Percentiles rank a stretch among this genome's conserved stretches.
Conservation (phyloP, 2,888 invertebrate genomes). For the Anticlea derivata region DNA sequence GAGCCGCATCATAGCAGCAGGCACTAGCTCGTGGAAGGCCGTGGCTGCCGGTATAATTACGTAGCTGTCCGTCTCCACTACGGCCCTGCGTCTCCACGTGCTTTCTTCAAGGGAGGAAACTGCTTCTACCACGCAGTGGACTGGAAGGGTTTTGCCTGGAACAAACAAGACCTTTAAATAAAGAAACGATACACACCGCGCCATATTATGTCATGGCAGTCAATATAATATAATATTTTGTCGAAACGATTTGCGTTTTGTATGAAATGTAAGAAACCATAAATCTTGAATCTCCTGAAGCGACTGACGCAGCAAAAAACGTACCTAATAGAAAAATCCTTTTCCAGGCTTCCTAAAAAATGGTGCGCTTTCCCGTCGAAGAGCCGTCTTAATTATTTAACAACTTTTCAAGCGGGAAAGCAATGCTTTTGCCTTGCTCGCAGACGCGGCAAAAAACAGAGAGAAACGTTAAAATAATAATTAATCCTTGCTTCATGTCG, state of each 20-base stretch:
- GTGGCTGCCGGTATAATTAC: constrained; percentile 97
- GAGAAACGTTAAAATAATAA: constrained; percentile 82
- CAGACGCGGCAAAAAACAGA: constrained; percentile 72
- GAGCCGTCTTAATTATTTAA: constrained; percentile 79
- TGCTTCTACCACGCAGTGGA: constrained; percentile 97
- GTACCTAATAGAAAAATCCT: constrained; percentile 42
- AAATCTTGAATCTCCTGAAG: constrained; percentile 23
- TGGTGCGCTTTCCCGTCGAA: constrained; percentile 65
- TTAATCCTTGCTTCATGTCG: constrained; percentile 72
- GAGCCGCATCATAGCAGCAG: constrained; percentile 94
- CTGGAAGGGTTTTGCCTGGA: constrained; percentile 89
- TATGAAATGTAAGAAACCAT: no score
- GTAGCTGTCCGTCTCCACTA: constrained; percentile 96
- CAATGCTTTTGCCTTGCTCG: constrained; percentile 80
- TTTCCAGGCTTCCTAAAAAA: constrained; percentile 51
- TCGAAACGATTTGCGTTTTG: no score
- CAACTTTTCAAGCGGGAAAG: constrained; percentile 77
- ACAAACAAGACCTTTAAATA: constrained; percentile 32
- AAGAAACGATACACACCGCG: background rate
- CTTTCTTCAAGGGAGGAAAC: constrained; percentile 88
- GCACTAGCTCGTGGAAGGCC: constrained; percentile 95
- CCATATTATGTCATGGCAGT: no score
- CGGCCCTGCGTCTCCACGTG: constrained; percentile 86
- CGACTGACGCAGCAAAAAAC: constrained; percentile 38
- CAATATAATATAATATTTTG: no score